These are phyloP conservation scores for Eristalinus aeneus DNA, from an alignment of 2,888 invertebrate genomes.

Conservation along the genomic window DNA sequence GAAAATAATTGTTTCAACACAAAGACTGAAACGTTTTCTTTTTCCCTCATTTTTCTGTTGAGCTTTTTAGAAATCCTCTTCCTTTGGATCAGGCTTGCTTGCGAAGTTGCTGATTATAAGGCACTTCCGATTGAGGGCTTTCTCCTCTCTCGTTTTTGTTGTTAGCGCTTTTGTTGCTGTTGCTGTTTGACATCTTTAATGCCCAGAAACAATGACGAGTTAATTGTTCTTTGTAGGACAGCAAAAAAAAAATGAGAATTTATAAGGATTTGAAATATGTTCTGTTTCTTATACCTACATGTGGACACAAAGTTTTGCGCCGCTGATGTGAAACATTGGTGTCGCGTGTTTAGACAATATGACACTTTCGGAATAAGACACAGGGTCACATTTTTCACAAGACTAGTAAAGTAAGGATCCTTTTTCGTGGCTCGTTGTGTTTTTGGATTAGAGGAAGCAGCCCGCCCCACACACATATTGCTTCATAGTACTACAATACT, in stretches of 20 bases:
- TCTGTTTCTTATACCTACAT: background rate
- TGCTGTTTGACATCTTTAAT: conserved; percentile 43
- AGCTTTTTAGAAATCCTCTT: conserved; percentile 26
- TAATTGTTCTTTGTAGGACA: conserved; percentile 56
- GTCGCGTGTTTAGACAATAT: no score
- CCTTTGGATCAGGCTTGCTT: conserved; percentile 28
- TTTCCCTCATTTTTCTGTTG: background rate
- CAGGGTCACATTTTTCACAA: no score
- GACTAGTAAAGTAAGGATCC: no score
- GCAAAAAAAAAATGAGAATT: background rate
- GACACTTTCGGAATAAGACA: no score
- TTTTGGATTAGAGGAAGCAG: no score
- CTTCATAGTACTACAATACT: no score
- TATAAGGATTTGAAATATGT: background rate
- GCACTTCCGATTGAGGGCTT: conserved; percentile 62
- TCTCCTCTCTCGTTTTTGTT: conserved; percentile 4
- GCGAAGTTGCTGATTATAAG: conserved; percentile 66
- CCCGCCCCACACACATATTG: no score
- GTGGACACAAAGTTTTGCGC: no score
- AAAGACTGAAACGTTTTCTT: conserved; percentile 33
- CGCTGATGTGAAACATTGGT: no score
- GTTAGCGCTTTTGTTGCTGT: conserved; percentile 20
- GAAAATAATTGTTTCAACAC: conserved; percentile 67
- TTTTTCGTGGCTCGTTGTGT: no score
- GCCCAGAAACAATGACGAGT: conserved; percentile 39